These are phyloP conservation scores for Odocoileus virginianus DNA, from an alignment of 2,113 vertebrate genomes.

Conservation along the genomic window DNA sequence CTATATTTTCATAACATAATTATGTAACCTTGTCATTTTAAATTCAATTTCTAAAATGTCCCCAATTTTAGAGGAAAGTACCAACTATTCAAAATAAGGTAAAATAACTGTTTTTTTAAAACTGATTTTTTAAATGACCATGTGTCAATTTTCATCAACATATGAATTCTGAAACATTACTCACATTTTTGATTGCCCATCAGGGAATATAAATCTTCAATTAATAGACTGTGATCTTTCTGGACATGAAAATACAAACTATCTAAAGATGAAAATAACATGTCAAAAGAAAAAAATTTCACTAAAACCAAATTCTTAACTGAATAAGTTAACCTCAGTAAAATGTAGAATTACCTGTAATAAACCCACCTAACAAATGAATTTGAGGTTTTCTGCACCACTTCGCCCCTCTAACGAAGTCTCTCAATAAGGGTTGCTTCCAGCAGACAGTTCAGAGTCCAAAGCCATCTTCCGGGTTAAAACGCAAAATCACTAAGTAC, in stretches of 20 bases:
- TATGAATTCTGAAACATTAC: background rate
- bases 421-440: background rate
- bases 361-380: background rate
- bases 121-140: slow-evolving; percentile 8
- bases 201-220: background rate
- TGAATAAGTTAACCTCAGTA: background rate
- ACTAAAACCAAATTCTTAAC: slow-evolving; percentile 4
- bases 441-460: background rate
- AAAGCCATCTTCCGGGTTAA: background rate
- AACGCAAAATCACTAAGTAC: background rate
- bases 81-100: background rate
- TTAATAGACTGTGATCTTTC: background rate
- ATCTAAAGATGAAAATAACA: background rate
- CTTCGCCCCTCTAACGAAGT: background rate
- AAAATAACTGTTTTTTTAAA: background rate
- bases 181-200: background rate
- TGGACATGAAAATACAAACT: background rate
- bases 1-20: background rate
- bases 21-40: background rate
- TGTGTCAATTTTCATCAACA: background rate
- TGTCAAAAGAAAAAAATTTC: background rate
- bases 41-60: background rate
- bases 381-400: background rate
- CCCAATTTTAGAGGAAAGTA: background rate
- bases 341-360: background rate